phyloP scores from a whole-genome alignment of 2,797 vertebrate genomes.

The Onychomys leucogaster region DNA sequence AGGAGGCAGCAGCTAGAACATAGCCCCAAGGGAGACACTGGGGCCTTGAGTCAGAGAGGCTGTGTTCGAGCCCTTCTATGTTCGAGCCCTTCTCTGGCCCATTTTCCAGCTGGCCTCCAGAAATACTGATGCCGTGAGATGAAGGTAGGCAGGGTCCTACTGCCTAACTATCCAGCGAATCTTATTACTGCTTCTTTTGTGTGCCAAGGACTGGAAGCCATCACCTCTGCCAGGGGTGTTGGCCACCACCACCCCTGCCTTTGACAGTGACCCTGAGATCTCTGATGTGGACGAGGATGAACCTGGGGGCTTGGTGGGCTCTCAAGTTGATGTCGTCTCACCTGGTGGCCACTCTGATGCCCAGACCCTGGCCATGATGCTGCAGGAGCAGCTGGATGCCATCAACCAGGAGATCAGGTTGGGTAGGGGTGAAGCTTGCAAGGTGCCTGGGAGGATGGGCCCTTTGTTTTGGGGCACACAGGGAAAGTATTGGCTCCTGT shows the following conservation, averaged over 20 bases:
- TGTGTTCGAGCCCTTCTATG: background rate
- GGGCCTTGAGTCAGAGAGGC: background rate
- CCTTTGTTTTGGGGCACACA: background rate
- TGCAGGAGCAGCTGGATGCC: conserved; percentile 97
- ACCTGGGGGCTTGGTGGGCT: conserved; percentile 89
- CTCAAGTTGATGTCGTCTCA: conserved; percentile 91
- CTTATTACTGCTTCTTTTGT: conserved; percentile 52
- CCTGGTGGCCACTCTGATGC: conserved; percentile 96
- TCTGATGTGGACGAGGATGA: conserved; percentile 95
- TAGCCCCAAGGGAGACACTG: background rate
- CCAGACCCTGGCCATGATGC: conserved; percentile 97
- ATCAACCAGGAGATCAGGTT: conserved; percentile 99
- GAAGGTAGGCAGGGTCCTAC: background rate
- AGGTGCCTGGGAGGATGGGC: background rate
- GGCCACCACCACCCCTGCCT: conserved; percentile 90
- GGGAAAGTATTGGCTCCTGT: background rate
- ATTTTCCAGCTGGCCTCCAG: background rate
- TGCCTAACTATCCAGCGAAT: conserved; percentile 15
- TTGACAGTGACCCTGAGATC: conserved; percentile 95
- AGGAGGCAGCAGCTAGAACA: background rate
- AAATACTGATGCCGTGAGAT: background rate
- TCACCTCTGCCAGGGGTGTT: conserved; percentile 90
- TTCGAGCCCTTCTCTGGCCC: background rate
- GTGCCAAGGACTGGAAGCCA: conserved; percentile 93
- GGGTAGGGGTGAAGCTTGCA: rapidly evolving